phyloP scores from a whole-genome alignment of 1,140 invertebrate species.

The Tribolium madens region DNA sequence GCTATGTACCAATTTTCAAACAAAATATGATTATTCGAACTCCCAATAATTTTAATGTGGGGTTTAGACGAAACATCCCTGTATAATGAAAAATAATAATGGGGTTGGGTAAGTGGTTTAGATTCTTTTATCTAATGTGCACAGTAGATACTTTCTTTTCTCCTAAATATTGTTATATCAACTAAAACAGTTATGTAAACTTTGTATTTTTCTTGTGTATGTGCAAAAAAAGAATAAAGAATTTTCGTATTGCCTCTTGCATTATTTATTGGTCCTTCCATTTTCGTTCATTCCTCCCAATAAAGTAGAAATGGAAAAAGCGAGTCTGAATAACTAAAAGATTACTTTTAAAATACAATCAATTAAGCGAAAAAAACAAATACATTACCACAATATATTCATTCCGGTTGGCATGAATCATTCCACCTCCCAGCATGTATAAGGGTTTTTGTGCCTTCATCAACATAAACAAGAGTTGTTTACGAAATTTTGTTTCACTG shows the following conservation, averaged over 20 bases:
- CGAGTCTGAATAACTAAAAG: conserved; percentile 22
- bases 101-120: too few species aligned
- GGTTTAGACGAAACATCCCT: too few species aligned
- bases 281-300: conserved; percentile 13
- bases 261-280: conserved; percentile 16
- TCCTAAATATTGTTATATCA: too few species aligned
- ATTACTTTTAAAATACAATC: conserved; percentile 2
- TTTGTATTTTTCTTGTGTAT: not conserved
- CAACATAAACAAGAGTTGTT: conserved; percentile 30
- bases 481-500: conserved; percentile 3
- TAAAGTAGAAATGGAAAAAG: conserved; percentile 14
- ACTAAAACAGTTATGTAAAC: not conserved
- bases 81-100: too few species aligned
- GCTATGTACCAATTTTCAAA: too few species aligned
- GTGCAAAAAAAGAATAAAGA: not conserved
- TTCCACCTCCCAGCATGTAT: not conserved
- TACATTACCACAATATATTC: conserved; percentile 14
- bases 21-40: too few species aligned
- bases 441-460: not conserved
- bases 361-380: not conserved
- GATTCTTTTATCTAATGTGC: too few species aligned
- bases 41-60: too few species aligned
- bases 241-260: conserved; percentile 4
- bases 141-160: too few species aligned
- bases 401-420: conserved; percentile 2